A percentile compares a stretch with the other conserved stretches of the same genome.
These are phyloP conservation scores for Xestia ashworthii DNA, from an alignment of 2,888 invertebrate species.

Conservation along the genomic window DNA sequence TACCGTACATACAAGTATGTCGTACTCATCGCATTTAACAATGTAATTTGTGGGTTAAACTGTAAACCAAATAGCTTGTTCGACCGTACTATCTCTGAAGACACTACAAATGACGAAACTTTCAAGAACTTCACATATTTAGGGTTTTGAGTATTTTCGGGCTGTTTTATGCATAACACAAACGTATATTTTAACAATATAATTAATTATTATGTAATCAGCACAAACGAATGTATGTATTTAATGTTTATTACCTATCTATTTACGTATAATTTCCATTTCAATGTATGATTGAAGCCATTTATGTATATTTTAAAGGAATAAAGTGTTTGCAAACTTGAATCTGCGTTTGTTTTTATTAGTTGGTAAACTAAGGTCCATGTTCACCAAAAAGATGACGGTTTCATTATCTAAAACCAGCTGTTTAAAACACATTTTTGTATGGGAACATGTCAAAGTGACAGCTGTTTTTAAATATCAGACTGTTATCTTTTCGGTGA, in stretches of 20 bases:
- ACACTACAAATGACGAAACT: background rate
- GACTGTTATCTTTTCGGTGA: too few relatives aligned
- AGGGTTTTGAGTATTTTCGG: background rate
- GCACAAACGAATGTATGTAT: conserved; percentile 61
- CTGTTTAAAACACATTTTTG: too few relatives aligned
- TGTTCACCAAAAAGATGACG: too few relatives aligned
- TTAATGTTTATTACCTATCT: conserved; percentile 38
- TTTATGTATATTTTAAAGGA: conserved; percentile 64
- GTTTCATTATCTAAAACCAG: too few relatives aligned
- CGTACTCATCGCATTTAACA: too few relatives aligned
- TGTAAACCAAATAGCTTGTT: too few relatives aligned
- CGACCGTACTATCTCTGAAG: background rate
- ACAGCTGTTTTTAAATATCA: too few relatives aligned
- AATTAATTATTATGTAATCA: conserved; percentile 36
- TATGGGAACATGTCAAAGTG: too few relatives aligned
- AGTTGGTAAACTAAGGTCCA: background rate
- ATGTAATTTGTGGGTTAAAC: too few relatives aligned
- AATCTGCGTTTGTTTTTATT: conserved; percentile 42
- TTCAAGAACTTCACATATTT: too few relatives aligned
- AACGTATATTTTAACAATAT: conserved; percentile 22
- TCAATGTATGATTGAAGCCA: conserved; percentile 60
- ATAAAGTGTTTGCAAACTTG: conserved; percentile 74
- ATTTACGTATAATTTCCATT: conserved; percentile 50
- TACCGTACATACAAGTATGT: too few relatives aligned
- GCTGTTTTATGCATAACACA: conserved; percentile 37